Conservation (phyloP, 37 sponge, comb jelly and placozoan genomes). For the Chondrilla cf. caribensis region DNA sequence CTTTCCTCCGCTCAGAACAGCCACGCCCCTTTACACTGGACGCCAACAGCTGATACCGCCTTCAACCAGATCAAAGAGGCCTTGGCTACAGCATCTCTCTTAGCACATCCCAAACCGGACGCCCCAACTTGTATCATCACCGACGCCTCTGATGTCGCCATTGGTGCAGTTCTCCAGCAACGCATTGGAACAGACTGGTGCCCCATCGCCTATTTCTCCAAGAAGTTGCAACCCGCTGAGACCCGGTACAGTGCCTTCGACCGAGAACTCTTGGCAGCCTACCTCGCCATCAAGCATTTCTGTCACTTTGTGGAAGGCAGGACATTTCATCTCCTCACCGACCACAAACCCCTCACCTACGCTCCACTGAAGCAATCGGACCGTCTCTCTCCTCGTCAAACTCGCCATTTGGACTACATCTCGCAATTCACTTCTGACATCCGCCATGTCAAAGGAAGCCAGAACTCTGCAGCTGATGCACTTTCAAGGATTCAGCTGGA, state of each 20-base stretch:
- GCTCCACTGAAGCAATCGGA: constrained; percentile 33
- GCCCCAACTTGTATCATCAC: constrained; percentile 11
- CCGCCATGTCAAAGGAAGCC: constrained; percentile 39
- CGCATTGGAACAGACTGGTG: constrained; percentile 32
- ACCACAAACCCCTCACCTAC: constrained; percentile 63
- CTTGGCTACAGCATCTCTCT: constrained; percentile 7
- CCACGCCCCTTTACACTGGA: background rate
- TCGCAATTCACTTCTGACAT: constrained; percentile 62
- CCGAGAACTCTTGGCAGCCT: constrained; percentile 50
- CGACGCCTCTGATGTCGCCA: constrained; percentile 26
- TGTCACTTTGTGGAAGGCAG: constrained; percentile 59
- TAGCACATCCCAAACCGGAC: constrained; percentile 1
- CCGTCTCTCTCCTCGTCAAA: constrained; percentile 44
- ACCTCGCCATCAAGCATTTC: constrained; percentile 50
- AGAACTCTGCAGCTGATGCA: constrained; percentile 63
- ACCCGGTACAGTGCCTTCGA: constrained; percentile 67
- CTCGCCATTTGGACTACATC: constrained; percentile 58
- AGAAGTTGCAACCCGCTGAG: constrained; percentile 45
- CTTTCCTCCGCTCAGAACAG: constrained; percentile 5
- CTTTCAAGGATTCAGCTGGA: constrained; percentile 54
- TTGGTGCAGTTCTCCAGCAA: constrained; percentile 63
- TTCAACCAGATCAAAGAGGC: constrained; percentile 3
- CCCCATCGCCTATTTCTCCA: constrained; percentile 57
- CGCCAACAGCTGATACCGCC: background rate
- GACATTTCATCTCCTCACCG: constrained; percentile 45